Percentiles rank a stretch among this genome's conserved stretches.
These are phyloP conservation scores for Anguilla obscura DNA, from an alignment of 2,797 vertebrate genomes.

Conservation along the genomic window DNA sequence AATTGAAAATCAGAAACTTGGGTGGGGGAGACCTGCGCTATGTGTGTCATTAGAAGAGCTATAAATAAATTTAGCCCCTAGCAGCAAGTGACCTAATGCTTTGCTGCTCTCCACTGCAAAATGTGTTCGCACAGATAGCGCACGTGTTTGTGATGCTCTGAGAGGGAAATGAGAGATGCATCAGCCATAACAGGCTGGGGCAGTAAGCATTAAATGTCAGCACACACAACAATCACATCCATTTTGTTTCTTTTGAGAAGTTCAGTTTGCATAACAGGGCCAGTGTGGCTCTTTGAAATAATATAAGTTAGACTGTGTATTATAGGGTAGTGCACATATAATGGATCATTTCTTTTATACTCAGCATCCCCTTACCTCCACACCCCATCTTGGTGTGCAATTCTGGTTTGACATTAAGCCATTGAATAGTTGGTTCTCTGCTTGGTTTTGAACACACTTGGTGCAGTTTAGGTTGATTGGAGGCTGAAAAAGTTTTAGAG, in stretches of 20 bases:
- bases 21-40: background rate
- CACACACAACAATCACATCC: background rate
- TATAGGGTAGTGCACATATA: background rate
- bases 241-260: background rate
- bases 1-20: background rate
- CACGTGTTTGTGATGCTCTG: background rate
- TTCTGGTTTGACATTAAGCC: background rate
- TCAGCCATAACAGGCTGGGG: background rate
- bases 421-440: background rate
- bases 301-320: background rate
- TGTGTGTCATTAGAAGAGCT: conserved; percentile 29
- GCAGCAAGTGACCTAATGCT: conserved; percentile 40
- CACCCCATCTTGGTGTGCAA: background rate
- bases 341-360: background rate
- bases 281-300: background rate
- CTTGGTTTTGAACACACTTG: background rate
- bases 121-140: background rate
- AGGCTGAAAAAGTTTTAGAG: background rate
- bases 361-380: background rate
- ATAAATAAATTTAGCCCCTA: conserved; percentile 42
- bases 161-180: background rate
- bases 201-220: conserved; percentile 8
- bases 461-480: background rate
- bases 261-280: background rate
- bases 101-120: conserved; percentile 30